Base-by-base conservation (phyloP, 1,140 invertebrate species). In the Campoletis sonorensis region DNA sequence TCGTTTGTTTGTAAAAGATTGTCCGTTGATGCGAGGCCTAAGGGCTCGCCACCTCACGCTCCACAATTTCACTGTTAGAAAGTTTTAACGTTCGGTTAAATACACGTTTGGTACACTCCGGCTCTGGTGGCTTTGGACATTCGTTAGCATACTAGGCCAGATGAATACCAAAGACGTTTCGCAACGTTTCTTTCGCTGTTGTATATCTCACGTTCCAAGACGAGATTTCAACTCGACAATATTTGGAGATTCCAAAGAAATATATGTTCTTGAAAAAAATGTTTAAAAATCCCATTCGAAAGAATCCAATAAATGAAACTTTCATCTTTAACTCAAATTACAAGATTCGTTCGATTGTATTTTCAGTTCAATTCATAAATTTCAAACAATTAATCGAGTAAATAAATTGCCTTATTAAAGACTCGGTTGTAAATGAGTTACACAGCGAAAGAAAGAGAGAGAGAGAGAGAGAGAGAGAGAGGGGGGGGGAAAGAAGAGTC, bases 131-230 rank as follows among this genome's bases (percentile, higher is more conserved):
- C 27, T 37, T 71, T 27, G 18, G 68, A 71, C 33, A 30, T 71
- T 71, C 27, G 68, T 71, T 71, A 71, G 68, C 68, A 71, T 71
- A 71, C 68, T 71, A 71, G 68, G 68, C 68, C 68, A 71, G 4
- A 71, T 33, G 68, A 71, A 71, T 71, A 71, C 68, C 68, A 37
- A 71, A 71, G 68, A 71, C n/a, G 40, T 71, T 71, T 71, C 68
- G 68, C 68, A 71, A 71, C 33, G 2, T n/a, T 68, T 58, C 4
- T 58, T 58, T 58, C 54, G 54, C 54, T 58, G 1, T 45, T 45
- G 11, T 45, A 13, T 58, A 23, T 58, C 18, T 58, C 54, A 58
- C 54, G 54, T 58, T 23, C 2, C 40, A 13, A 45, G 30, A 45
- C 5, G 54, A 23, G 21, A 58, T n/a, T 58, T 58, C 21, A n/a